Percentiles rank a stretch among this genome's conserved stretches.
Evolutionary conservation across 2,113 vertebrate genomes (phyloP).

Genomic region (Carassius carassius): DNA sequence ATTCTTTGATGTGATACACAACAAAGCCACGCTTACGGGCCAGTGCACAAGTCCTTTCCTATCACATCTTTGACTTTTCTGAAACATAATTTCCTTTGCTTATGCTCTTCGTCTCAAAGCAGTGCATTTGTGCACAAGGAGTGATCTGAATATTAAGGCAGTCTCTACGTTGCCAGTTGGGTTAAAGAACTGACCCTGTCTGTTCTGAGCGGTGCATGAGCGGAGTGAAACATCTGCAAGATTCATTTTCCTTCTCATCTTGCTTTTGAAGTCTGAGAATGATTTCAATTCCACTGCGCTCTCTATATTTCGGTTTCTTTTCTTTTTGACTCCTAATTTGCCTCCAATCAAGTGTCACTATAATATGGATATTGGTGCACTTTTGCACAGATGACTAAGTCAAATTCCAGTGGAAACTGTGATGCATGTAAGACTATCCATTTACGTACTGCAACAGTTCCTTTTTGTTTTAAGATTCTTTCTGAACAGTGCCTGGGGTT

Average conservation of each 20-base stretch:
- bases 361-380: neutral
- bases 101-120: neutral
- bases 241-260: conserved; percentile 16
- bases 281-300: neutral
- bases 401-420: conserved; percentile 8
- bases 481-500: neutral
- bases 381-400: neutral
- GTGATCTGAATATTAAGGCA: conserved; percentile 40
- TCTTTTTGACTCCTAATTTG: neutral
- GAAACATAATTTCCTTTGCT: conserved; percentile 8
- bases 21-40: conserved; percentile 16
- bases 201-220: conserved; percentile 19
- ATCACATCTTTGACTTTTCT: conserved; percentile 26
- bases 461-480: conserved; percentile 17
- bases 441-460: neutral
- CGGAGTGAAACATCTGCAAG: conserved; percentile 6
- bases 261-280: neutral
- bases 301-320: conserved; percentile 9
- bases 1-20: conserved; percentile 29
- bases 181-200: neutral
- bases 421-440: neutral
- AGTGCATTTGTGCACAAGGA: neutral
- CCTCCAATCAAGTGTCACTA: neutral
- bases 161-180: neutral
- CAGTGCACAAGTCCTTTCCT: conserved; percentile 18